Base-by-base conservation (phyloP, 2,113 vertebrate genomes). In the Chaetura pelagica region DNA sequence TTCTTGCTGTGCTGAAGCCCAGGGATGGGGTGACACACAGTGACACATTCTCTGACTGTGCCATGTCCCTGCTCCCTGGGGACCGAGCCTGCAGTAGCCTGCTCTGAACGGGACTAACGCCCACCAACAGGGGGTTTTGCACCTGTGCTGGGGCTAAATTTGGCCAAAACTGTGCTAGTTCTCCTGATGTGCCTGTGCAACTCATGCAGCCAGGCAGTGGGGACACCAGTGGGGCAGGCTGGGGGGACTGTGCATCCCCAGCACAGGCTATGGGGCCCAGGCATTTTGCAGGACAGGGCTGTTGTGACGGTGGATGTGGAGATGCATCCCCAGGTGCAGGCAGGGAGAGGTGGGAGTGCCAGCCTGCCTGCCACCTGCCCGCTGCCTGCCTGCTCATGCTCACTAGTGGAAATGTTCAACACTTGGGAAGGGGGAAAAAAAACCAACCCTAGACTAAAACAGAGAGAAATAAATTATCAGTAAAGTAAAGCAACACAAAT, bases 401-500 rank as follows among this genome's bases (percentile, higher is more conserved):
- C 46, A 6, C 30, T 4, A 23, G 27, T 15, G 15, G 9, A 2
- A 84, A n/a, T 0, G 0, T 40, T n/a, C 69, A 51, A 7, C 58
- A 6, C 67, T 92, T 54, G 77, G 42, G 55, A 85, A 75, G 15
- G 2, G 5, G 1, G 7, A 7, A 8, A 2, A 4, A 17, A 27
- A 44, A 49, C n/a, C n/a, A 55, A 54, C 16, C 48, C 22, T 38
- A 54, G 29, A 32, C 13, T 16, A 35, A 66, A 16, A 30, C 3
- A 61, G 13, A 34, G 40, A 66, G 62, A 91, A 91, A 93, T 16
- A 89, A 93, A 94, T 91, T 86, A 96, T 89, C 85, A 44, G 89
- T 34, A 84, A 85, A 96, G 89, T 67, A 93, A 96, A 93, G 88
- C 79, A 94, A 73, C 73, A 75, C 77, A 83, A 94, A 95, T 62